Evolutionary conservation across 2,888 invertebrate genomes (phyloP).

Genomic region (Catonia carolina): DNA sequence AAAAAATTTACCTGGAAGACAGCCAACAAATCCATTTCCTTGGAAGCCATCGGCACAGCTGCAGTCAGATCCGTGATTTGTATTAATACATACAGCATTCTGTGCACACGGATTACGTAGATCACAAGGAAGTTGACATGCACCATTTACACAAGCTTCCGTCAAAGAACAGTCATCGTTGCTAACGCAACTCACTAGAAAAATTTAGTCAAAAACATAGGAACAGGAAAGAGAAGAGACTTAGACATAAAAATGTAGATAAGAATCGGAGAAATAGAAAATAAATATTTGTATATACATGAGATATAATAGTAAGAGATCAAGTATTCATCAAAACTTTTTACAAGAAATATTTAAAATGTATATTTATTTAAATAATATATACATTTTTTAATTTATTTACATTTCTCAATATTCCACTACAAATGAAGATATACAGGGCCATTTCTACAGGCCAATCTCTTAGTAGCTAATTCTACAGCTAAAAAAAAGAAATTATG

Average conservation of each 20-base stretch:
- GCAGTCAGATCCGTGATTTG: slow-evolving; percentile 80
- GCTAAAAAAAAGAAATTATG: no score
- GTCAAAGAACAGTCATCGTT: slow-evolving; percentile 80
- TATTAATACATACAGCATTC: slow-evolving; percentile 80
- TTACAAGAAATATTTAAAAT: no score
- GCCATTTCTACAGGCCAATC: no score
- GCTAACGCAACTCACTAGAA: slow-evolving; percentile 73
- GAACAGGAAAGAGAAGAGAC: slow-evolving; percentile 26
- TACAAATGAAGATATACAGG: no score
- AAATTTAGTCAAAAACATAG: slow-evolving; percentile 12
- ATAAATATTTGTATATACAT: no score
- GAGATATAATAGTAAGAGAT: slow-evolving; percentile 13
- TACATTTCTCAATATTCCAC: no score
- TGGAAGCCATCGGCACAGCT: slow-evolving; percentile 79
- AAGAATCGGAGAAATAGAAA: no score
- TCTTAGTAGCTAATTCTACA: no score
- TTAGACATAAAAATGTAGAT: slow-evolving; percentile 28
- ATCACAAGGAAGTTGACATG: slow-evolving; percentile 82
- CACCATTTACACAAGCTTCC: slow-evolving; percentile 78
- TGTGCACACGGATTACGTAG: slow-evolving; percentile 76
- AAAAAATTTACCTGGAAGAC: slow-evolving; percentile 60
- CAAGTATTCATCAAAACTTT: no score
- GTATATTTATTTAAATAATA: no score
- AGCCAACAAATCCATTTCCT: slow-evolving; percentile 78
- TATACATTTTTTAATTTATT: no score